Evolutionary conservation across 1,140 invertebrate genomes (phyloP).

Genomic region (Lasaia peninsularis): DNA sequence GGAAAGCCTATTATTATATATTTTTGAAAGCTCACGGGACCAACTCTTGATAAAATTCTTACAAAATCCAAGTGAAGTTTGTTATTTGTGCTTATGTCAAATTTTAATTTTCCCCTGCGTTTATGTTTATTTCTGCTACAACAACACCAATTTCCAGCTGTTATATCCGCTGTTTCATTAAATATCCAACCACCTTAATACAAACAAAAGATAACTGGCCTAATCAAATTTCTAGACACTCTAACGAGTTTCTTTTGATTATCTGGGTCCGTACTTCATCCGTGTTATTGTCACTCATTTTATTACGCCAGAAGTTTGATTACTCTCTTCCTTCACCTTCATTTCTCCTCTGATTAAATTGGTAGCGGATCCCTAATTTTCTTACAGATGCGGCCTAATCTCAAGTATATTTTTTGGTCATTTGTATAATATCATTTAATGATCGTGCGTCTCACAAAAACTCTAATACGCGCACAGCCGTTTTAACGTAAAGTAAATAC

Average conservation of each 20-base stretch:
- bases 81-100: background rate
- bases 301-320: conserved; percentile 16
- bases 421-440: too few species aligned
- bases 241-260: conserved; percentile 16
- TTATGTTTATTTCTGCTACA: background rate
- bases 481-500: too few species aligned
- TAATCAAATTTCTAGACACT: conserved; percentile 6
- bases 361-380: background rate
- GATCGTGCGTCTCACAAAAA: too few species aligned
- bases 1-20: too few species aligned
- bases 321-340: conserved; percentile 8
- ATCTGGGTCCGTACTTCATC: conserved; percentile 10
- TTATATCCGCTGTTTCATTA: conserved; percentile 3
- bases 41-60: too few species aligned
- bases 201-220: background rate
- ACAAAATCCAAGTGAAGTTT: too few species aligned
- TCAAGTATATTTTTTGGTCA: background rate
- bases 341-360: conserved; percentile 9
- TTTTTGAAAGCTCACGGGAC: too few species aligned
- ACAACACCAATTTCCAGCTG: background rate
- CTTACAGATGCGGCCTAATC: background rate
- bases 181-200: conserved; percentile 5
- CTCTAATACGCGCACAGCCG: too few species aligned
- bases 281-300: conserved; percentile 19
- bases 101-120: background rate